A percentile compares a stretch with the other conserved stretches of the same genome.
phyloP scores from a whole-genome alignment of 2,113 vertebrate species.

The Petrocephalus microphthalmus region DNA sequence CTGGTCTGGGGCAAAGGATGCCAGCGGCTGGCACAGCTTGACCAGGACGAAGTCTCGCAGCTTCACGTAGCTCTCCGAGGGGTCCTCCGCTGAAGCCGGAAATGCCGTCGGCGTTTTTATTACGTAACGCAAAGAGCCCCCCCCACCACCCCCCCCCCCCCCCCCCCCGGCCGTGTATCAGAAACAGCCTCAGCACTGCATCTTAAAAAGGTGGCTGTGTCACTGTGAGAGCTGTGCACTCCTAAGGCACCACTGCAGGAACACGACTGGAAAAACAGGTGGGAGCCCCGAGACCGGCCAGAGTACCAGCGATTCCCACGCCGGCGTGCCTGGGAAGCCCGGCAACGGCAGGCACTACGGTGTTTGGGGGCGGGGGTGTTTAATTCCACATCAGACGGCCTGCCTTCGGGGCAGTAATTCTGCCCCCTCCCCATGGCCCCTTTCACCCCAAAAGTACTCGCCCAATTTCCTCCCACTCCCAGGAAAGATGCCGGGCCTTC shows the following conservation, averaged over 20 bases:
- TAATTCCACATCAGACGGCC: slow-evolving; percentile 18
- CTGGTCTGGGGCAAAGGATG: slow-evolving; percentile 79
- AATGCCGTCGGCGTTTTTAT: neutral
- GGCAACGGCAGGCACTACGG: neutral
- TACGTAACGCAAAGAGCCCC: neutral
- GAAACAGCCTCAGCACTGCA: neutral
- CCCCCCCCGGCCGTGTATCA: neutral
- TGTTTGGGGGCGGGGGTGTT: neutral
- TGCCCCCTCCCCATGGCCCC: slow-evolving; percentile 6
- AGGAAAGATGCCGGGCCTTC: neutral
- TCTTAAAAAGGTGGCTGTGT: neutral
- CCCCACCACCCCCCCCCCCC: too few species aligned
- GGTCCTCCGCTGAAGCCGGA: slow-evolving; percentile 76
- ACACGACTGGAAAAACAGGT: neutral
- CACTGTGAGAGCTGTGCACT: neutral
- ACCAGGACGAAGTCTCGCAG: slow-evolving; percentile 90
- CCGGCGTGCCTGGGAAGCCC: neutral
- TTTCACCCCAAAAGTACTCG: slow-evolving; percentile 11
- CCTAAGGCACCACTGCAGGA: neutral
- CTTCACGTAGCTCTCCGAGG: slow-evolving; percentile 93
- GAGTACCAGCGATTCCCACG: neutral
- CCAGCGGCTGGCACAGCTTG: slow-evolving; percentile 83
- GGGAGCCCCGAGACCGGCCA: neutral
- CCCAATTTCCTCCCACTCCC: neutral
- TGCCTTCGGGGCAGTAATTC: slow-evolving; percentile 1